A percentile compares a stretch with the other conserved stretches of the same genome.
These are phyloP conservation scores for Diarsia mendica DNA, from an alignment of 2,888 invertebrate species.

Conservation along the genomic window DNA sequence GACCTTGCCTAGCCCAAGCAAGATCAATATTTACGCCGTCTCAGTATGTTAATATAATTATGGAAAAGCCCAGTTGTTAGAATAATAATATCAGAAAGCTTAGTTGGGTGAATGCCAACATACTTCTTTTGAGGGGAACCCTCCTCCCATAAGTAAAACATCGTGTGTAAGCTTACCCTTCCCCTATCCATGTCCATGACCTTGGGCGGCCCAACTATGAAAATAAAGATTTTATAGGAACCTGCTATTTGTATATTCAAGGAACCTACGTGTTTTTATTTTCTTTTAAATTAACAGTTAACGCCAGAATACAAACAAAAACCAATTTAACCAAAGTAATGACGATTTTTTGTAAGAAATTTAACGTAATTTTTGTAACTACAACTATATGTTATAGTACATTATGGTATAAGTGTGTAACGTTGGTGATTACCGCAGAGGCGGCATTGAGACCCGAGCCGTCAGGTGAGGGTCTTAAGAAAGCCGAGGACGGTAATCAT, in stretches of 20 bases:
- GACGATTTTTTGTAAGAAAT: too few species aligned
- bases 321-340: too few species aligned
- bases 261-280: not conserved
- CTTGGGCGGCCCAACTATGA: not conserved
- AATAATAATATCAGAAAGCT: slow-evolving; percentile 13
- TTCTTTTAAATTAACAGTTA: not conserved
- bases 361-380: too few species aligned
- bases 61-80: slow-evolving; percentile 15
- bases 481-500: too few species aligned
- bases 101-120: slow-evolving; percentile 15
- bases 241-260: not conserved
- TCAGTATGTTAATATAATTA: slow-evolving; percentile 29
- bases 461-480: too few species aligned
- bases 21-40: slow-evolving; percentile 30
- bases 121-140: not conserved
- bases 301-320: too few species aligned
- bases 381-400: too few species aligned
- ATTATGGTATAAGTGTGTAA: too few species aligned
- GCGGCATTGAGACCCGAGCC: too few species aligned
- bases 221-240: not conserved
- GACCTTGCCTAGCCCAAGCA: not conserved
- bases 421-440: too few species aligned
- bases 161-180: not conserved
- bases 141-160: not conserved
- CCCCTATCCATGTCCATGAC: not conserved